Evolutionary conservation across 1,140 invertebrate genomes (phyloP), one percentile per base, ranked within the genome.

Genomic region (Cotesia chilonis): DNA sequence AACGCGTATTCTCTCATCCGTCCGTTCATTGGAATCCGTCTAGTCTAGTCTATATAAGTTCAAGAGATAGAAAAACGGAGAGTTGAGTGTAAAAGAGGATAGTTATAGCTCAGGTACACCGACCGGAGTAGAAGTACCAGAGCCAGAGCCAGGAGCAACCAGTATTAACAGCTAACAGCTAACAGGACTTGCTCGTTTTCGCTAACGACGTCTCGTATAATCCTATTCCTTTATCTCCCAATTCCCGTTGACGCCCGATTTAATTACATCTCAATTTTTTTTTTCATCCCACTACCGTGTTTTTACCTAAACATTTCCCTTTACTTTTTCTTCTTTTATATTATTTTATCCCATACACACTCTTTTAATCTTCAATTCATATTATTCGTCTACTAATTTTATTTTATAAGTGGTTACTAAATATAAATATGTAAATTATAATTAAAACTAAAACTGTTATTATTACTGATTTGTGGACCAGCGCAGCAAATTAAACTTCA

Each of bases 1-100:
- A 68, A 54, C 67, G 67, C 35, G 36, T 55, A 68, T 59, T 68
- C 55, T 68, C 67, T 68, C 37, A 35, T 54, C 60, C 35, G 55
- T 68, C 14, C 54, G 67, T 68, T 68, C 67, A 68, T 68, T 68
- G 52, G 54, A 14, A 37, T 52, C 67, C 55, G 41, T 47, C 41
- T 47, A 47, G 41, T 47, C 41, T 47, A 47, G 52, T 68, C 67
- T 68, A n/a, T 68, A n/a, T 41, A 54, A 35, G 36, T 59, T 57
- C 52, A 59, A 61, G 35, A 61, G 60, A 61, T 14, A 61, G 35
- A 35, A 61, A 20, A 28, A 36, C 20, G 2, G 35, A 7, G 41
- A 47, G 41, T 47, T 41, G 41, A 47, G 41, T 47, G 41, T 47
- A 47, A 47, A 47, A 47, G 41, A 4, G 41, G 41, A 47, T 47